Percentiles rank a stretch among this genome's conserved stretches.
Evolutionary conservation across 2,888 invertebrate genomes (phyloP).

Genomic region (Drosophila putrida): DNA sequence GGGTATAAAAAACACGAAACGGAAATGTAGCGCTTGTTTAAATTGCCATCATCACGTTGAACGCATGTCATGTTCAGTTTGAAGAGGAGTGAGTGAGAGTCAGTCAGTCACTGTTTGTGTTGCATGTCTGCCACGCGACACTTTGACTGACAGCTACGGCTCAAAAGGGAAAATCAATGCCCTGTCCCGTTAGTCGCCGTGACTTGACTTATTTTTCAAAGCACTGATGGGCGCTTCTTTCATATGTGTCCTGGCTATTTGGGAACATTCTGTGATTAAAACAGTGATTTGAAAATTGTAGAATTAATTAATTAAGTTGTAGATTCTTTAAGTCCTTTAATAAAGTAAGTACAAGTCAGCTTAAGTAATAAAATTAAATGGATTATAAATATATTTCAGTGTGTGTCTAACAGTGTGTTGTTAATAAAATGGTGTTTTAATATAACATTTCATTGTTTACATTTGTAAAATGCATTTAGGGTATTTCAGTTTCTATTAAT

Average conservation of each 20-base stretch:
- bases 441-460: no score
- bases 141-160: slow-evolving; percentile 72
- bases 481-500: not conserved
- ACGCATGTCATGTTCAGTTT: slow-evolving; percentile 69
- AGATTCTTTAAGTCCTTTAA: no score
- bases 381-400: no score
- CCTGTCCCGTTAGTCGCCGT: slow-evolving; percentile 24
- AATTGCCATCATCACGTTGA: slow-evolving; percentile 78
- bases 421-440: not conserved
- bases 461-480: not conserved
- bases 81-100: slow-evolving; percentile 23
- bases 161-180: slow-evolving; percentile 76
- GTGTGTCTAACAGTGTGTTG: not conserved
- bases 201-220: slow-evolving; percentile 61
- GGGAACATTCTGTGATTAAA: not conserved
- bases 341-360: no score
- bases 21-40: slow-evolving; percentile 64
- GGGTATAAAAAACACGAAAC: slow-evolving; percentile 28
- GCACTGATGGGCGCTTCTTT: slow-evolving; percentile 16
- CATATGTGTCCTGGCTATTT: slow-evolving; percentile 3
- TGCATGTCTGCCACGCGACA: slow-evolving; percentile 59
- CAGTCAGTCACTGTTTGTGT: slow-evolving; percentile 14
- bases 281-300: not conserved
- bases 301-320: not conserved
- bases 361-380: no score